Percentiles rank a stretch among this genome's conserved stretches.
phyloP scores from a whole-genome alignment of 2,113 vertebrate species.

The Tyto alba region DNA sequence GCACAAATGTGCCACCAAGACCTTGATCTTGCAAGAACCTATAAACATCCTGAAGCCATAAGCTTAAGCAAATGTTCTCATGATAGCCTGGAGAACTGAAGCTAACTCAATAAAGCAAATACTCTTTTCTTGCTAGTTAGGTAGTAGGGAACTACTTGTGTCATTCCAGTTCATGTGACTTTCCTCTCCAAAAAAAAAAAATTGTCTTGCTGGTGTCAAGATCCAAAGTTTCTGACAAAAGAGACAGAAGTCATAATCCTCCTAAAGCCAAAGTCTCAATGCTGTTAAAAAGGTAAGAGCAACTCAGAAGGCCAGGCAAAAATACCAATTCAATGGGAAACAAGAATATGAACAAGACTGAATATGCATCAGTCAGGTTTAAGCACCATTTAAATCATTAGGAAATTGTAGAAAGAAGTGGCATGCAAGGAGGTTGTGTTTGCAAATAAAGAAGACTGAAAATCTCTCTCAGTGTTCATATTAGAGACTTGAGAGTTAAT shows the following conservation, averaged over 20 bases:
- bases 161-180: neutral
- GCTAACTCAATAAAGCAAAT: neutral
- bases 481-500: neutral
- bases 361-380: neutral
- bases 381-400: neutral
- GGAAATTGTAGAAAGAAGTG: neutral
- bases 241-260: neutral
- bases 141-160: neutral
- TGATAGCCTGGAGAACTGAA: neutral
- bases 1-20: fast-evolving
- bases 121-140: neutral
- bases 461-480: neutral
- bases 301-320: neutral
- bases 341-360: neutral
- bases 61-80: neutral
- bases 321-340: neutral
- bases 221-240: neutral
- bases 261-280: neutral
- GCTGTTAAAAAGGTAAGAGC: neutral
- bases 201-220: fast-evolving
- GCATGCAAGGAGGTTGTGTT: neutral
- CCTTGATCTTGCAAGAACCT: neutral
- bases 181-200: neutral
- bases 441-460: neutral
- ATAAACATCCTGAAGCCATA: neutral